phyloP scores from a whole-genome alignment of 1,140 invertebrate genomes.

The Drosophila gunungcola region DNA sequence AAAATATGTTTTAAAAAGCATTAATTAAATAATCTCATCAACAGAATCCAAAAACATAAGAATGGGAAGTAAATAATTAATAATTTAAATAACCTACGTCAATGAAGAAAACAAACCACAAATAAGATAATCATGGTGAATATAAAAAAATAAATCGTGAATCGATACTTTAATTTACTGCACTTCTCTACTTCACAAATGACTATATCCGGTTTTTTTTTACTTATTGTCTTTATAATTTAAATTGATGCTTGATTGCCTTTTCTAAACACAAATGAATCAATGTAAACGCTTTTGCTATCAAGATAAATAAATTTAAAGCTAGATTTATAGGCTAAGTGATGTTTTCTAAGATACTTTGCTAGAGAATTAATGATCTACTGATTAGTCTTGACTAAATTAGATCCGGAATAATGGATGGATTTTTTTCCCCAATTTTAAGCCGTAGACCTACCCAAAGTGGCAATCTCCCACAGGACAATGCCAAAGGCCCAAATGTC shows the following conservation, averaged over 20 bases:
- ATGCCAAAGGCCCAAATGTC: constrained; percentile 96
- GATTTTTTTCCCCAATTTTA: no score
- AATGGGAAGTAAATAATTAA: no score
- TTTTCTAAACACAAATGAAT: background rate
- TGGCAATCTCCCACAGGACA: constrained; percentile 94
- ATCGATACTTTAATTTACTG: constrained; percentile 12
- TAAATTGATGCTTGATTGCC: background rate
- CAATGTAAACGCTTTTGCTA: background rate
- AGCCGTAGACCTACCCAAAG: constrained; percentile 86
- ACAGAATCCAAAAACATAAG: no score
- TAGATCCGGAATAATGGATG: no score
- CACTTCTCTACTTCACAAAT: background rate
- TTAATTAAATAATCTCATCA: no score
- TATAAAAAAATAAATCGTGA: background rate
- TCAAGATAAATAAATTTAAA: background rate
- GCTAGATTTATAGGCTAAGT: background rate
- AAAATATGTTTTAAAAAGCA: no score
- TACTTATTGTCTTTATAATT: background rate
- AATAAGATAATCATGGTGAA: no score
- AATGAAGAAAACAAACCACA: no score
- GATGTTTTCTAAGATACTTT: background rate
- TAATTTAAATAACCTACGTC: no score
- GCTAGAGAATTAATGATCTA: background rate
- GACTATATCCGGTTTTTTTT: background rate
- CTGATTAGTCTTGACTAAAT: background rate